phyloP scores from a whole-genome alignment of 2,888 invertebrate species.

The Vandiemenella viatica region DNA sequence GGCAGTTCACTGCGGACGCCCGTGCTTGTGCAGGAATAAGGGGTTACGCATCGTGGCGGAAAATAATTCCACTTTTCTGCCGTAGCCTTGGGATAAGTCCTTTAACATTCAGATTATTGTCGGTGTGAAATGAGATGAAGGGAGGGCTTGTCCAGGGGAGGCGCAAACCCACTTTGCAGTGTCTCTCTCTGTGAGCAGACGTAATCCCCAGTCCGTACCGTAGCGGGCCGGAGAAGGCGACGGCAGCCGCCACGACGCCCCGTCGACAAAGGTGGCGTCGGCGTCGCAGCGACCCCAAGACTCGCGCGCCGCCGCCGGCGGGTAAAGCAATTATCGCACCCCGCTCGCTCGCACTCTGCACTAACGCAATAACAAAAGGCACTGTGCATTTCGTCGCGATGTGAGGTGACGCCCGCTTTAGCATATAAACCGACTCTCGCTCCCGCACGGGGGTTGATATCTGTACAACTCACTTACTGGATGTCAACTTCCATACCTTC shows the following conservation, averaged over 20 bases:
- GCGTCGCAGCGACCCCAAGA: not conserved
- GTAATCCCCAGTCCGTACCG: too few relatives aligned
- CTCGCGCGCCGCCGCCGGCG: not conserved
- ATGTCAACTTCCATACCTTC: too few relatives aligned
- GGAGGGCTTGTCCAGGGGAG: not conserved
- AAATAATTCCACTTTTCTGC: conserved; percentile 17
- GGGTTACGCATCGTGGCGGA: not conserved
- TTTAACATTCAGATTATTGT: conserved; percentile 31
- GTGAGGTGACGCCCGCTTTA: too few relatives aligned
- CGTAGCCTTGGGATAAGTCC: conserved; percentile 23
- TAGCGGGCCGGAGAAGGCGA: too few relatives aligned
- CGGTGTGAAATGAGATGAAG: conserved; percentile 25
- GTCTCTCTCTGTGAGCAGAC: too few relatives aligned
- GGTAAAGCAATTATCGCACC: not conserved
- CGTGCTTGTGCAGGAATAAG: too few relatives aligned
- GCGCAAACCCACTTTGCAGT: not conserved
- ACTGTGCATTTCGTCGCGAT: too few relatives aligned
- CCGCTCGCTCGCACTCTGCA: not conserved
- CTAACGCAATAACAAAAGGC: not conserved
- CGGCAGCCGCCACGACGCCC: too few relatives aligned
- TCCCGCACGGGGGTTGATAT: too few relatives aligned
- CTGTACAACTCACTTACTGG: too few relatives aligned
- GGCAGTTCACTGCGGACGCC: too few relatives aligned
- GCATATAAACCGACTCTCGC: not conserved
- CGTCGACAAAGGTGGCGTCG: not conserved